Percentiles rank a stretch among this genome's conserved stretches.
These are phyloP conservation scores for Leucoptera coffeella DNA, from an alignment of 2,888 invertebrate species.

Conservation along the genomic window DNA sequence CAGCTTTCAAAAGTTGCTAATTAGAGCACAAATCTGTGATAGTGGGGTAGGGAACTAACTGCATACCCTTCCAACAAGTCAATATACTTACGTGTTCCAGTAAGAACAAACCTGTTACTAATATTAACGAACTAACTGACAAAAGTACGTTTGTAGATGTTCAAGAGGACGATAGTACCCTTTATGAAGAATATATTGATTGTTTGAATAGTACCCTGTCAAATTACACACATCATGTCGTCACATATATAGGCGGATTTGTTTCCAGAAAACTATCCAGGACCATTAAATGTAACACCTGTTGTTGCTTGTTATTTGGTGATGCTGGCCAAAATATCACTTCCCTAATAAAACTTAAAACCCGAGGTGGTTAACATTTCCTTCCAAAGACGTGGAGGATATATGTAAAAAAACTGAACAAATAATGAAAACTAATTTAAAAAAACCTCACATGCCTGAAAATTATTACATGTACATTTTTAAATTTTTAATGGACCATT, in stretches of 20 bases:
- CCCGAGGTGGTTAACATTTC: background rate
- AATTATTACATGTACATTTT: too few relatives aligned
- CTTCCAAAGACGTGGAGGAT: constrained; percentile 1
- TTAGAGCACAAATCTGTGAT: constrained; percentile 3
- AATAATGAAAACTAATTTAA: background rate
- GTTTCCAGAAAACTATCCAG: constrained; percentile 2
- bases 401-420: constrained; percentile 1
- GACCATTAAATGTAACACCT: constrained; percentile 1
- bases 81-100: constrained; percentile 2
- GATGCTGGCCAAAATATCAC: background rate
- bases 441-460: too few relatives aligned
- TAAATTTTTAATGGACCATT: too few relatives aligned
- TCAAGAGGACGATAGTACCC: background rate
- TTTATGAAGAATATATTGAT: constrained; percentile 2
- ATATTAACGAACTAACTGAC: constrained; percentile 1
- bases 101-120: background rate
- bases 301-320: constrained; percentile 1
- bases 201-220: background rate
- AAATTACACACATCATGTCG: constrained; percentile 1
- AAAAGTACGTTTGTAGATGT: background rate
- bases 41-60: constrained; percentile 2
- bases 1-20: constrained; percentile 2
- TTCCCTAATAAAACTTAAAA: background rate
- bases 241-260: constrained; percentile 2
- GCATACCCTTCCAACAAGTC: constrained; percentile 2